These are phyloP conservation scores for Epinephelus malabaricus DNA, from an alignment of 2,797 vertebrate species.

Conservation along the genomic window DNA sequence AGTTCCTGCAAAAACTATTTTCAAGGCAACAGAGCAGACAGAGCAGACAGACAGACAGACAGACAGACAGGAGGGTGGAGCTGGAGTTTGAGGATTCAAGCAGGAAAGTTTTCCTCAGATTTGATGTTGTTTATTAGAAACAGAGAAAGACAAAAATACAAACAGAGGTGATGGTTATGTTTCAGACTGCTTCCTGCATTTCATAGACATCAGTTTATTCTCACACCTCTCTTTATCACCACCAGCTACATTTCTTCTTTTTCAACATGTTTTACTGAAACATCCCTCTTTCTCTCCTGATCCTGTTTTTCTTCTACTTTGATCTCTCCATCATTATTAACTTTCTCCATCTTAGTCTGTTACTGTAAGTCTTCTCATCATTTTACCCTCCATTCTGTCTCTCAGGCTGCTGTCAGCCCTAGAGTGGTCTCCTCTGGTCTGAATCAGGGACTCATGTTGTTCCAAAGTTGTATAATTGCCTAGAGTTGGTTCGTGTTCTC, in stretches of 20 bases:
- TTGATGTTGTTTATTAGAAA: background rate
- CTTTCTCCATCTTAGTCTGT: no score
- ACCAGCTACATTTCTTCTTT: background rate
- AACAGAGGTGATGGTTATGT: background rate
- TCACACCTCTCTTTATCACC: background rate
- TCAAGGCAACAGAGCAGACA: background rate
- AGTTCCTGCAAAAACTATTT: background rate
- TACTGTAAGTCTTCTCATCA: no score
- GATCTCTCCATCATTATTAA: no score
- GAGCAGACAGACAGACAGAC: conserved; percentile 6
- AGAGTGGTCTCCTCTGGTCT: no score
- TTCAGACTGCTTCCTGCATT: conserved; percentile 8
- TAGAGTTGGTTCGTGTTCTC: no score
- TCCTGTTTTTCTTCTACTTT: no score
- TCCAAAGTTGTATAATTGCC: no score
- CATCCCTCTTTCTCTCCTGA: no score
- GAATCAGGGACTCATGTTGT: no score
- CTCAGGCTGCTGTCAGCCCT: no score
- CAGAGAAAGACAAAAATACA: no score
- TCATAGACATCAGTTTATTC: conserved; percentile 16
- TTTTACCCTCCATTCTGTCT: no score
- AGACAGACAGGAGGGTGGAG: background rate
- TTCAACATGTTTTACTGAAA: background rate
- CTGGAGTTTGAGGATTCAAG: background rate
- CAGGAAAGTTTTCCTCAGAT: conserved; percentile 14